Evolutionary conservation across 1,140 invertebrate genomes (phyloP), one percentile per base, ranked within the genome.

Genomic region (Alviniconcha marisindica): DNA sequence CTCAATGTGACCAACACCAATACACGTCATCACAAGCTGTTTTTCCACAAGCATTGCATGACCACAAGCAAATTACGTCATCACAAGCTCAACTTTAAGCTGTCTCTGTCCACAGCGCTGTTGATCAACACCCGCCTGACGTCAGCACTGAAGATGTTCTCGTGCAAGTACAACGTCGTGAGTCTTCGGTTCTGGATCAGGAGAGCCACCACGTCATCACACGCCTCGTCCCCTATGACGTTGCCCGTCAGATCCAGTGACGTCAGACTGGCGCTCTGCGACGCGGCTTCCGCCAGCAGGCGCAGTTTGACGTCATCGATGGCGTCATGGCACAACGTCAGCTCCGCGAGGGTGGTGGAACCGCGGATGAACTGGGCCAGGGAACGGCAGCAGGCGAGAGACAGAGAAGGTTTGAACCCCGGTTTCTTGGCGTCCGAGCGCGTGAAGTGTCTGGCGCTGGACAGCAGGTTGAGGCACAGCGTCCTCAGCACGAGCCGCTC

Each of bases 181-280:
- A 85, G 42, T 0, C 42, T 66, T 18, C 40, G 83, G 12, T 73
- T 56, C 4, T 44, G 54, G 42, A 48, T 54, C 4, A 87, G 38
- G 5, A 87, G 21, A 24, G 48, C 15, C 31, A 76, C 56, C n/a
- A 88, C 81, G 54, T 85, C 84, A 28, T 83, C 81, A 31, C 36
- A 71, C n/a, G 83, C 66, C 1, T 31, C 83, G 69, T 88, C 85
- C 28, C 79, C 77, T 5, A 88, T 84, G 7, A 83, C 54, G 77
- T 88, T 88, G 5, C 85, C 87, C 18, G 84, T 85, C 44, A 88
- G 63, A 66, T 88, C 87, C 15, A 88, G 77, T 14, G 84, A 54
- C 42, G 24, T 51, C 5, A 88, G 77, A 5, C 66, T 42, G n/a
- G 24, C n/a, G 63, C 84, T 84, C 3, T 63, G 2, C 2, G 79